These are phyloP conservation scores for Cebidichthys violaceus DNA, from an alignment of 2,113 vertebrate genomes.

Conservation along the genomic window DNA sequence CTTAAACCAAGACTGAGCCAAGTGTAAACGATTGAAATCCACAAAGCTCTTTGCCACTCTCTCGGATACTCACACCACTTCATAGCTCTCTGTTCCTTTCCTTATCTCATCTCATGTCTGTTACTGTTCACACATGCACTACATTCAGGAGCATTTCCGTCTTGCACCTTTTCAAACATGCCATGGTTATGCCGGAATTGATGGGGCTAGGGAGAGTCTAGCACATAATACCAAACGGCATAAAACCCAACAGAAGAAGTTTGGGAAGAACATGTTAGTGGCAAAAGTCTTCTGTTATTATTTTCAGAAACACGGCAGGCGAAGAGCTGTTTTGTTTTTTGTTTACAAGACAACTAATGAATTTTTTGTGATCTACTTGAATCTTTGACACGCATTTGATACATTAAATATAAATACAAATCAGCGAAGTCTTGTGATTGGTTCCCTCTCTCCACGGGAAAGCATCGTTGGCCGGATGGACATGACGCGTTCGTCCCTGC, in stretches of 20 bases:
- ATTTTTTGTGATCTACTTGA: background rate
- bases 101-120: conserved; percentile 1
- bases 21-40: conserved; percentile 75
- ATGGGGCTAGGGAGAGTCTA: no score
- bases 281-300: background rate
- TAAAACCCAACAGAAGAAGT: background rate
- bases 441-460: no score
- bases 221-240: background rate
- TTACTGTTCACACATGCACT: background rate
- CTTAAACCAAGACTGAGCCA: conserved; percentile 75
- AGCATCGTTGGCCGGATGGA: no score
- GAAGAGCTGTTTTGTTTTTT: background rate
- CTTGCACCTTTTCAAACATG: background rate
- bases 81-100: conserved; percentile 19
- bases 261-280: background rate
- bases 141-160: background rate
- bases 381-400: background rate
- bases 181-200: background rate
- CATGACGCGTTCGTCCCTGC: no score
- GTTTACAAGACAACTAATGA: no score
- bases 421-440: no score
- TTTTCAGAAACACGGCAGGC: background rate
- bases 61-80: conserved; percentile 22
- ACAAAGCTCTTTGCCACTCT: conserved; percentile 54
- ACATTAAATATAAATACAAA: no score